A percentile compares a stretch with the other conserved stretches of the same genome.
These are phyloP conservation scores for Cololabis saira DNA, from an alignment of 2,113 vertebrate species.

Conservation along the genomic window DNA sequence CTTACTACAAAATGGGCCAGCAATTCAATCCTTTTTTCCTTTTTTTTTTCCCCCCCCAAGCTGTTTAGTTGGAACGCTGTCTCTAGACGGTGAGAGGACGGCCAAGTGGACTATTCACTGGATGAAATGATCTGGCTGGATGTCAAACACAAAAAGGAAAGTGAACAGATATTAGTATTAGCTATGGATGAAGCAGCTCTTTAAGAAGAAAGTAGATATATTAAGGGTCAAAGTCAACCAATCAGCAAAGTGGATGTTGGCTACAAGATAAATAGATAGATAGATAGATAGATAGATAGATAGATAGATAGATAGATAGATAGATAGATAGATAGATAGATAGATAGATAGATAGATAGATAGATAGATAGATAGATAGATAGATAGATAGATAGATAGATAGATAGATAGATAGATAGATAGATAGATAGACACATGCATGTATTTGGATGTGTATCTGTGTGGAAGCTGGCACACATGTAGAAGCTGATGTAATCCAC, in stretches of 20 bases:
- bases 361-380: no score
- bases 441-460: neutral
- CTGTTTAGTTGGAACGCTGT: slow-evolving; percentile 37
- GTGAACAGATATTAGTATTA: neutral
- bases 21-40: slow-evolving; percentile 25
- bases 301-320: no score
- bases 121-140: neutral
- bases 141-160: neutral
- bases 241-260: neutral
- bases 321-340: no score
- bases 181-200: slow-evolving; percentile 3
- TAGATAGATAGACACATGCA: no score
- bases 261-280: neutral
- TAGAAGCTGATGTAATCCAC: neutral
- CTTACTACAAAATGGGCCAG: slow-evolving; percentile 58
- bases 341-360: no score
- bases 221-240: neutral
- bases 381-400: no score
- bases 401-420: no score
- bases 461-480: neutral
- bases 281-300: no score
- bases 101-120: neutral
- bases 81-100: slow-evolving; percentile 19
- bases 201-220: neutral
- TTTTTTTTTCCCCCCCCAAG: neutral